Evolutionary conservation across 1,140 invertebrate genomes (phyloP), one percentile per base, ranked within the genome.

Genomic region (Drosophila erecta): DNA sequence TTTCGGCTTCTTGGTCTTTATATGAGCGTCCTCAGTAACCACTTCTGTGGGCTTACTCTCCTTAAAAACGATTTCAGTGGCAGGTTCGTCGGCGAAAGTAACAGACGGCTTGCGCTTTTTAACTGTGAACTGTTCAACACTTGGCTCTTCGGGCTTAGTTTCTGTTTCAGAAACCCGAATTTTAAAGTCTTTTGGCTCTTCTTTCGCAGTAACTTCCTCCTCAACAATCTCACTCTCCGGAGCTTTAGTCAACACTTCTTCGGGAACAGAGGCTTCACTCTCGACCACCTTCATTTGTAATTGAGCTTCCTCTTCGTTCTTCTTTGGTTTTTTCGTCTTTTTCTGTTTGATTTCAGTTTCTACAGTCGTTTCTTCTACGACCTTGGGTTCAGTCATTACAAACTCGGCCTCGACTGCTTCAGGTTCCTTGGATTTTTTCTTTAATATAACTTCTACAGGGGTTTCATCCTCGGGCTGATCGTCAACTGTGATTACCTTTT

Each of bases 271-370:
- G 1, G 59, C 73, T 65, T 85, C 76, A 24, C 50, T 59, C 41
- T 91, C 90, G 6, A 74, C 61, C 49, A 91, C 65, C 60, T 90
- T 81, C 12, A 92, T 79, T 56, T 91, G 76, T 1, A 79, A 55
- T 38, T 49, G 56, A 47, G 65, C 60, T 55, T 79, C 93, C 62
- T 92, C 90, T 62, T 90, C 91, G 27, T 79, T 51, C 27, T 92
- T 93, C 70, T 93, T 93, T 4, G 93, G 92, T 49, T 93, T 93
- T 72, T 93, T 93, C n/a, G 46, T 91, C 65, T 86, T 93, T 60
- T 91, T 91, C 14, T 65, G 66, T 14, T 87, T 90, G 2, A 90
- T 59, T 55, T 79, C 64, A 20, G 80, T 65, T 81, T 90, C 79
- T 12, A 93, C 93, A 27, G 87, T 56, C 17, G 64, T 51, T 54